These are phyloP conservation scores for Entosphenus tridentatus DNA, from an alignment of 2,113 vertebrate genomes.

Conservation along the genomic window DNA sequence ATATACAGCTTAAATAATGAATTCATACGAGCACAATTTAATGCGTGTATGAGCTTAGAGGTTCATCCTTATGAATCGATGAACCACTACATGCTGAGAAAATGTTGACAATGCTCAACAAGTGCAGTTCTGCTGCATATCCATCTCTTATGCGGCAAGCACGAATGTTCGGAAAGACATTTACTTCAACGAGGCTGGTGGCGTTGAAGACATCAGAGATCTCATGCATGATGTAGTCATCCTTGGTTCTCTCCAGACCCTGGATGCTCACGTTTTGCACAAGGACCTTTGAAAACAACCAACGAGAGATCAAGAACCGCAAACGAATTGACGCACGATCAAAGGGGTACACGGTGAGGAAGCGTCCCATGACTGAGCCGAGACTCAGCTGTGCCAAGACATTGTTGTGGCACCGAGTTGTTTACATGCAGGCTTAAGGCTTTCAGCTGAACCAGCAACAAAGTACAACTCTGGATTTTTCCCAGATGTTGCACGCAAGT, in stretches of 20 bases:
- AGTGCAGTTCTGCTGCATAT: no score
- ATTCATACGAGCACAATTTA: no score
- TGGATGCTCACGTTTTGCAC: slow-evolving; percentile 77
- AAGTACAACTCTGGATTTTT: not conserved
- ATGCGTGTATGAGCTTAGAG: no score
- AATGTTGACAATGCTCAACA: no score
- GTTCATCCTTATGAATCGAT: no score
- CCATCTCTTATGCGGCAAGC: no score
- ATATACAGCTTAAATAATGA: no score
- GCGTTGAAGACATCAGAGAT: slow-evolving; percentile 69
- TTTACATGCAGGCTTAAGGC: not conserved
- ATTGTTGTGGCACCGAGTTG: not conserved
- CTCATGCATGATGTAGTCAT: slow-evolving; percentile 70
- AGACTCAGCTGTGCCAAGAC: not conserved
- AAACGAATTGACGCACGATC: no score
- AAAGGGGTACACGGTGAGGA: not conserved
- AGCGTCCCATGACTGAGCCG: not conserved
- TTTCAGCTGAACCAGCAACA: not conserved
- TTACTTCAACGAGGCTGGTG: slow-evolving; percentile 71
- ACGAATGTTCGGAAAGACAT: no score
- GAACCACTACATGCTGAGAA: no score
- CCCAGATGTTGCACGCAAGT: no score
- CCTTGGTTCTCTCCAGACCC: slow-evolving; percentile 71
- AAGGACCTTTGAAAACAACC: slow-evolving; percentile 33
- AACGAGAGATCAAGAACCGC: no score